Conservation (phyloP, 2,888 invertebrate genomes). For the Cylloceria caligata region DNA sequence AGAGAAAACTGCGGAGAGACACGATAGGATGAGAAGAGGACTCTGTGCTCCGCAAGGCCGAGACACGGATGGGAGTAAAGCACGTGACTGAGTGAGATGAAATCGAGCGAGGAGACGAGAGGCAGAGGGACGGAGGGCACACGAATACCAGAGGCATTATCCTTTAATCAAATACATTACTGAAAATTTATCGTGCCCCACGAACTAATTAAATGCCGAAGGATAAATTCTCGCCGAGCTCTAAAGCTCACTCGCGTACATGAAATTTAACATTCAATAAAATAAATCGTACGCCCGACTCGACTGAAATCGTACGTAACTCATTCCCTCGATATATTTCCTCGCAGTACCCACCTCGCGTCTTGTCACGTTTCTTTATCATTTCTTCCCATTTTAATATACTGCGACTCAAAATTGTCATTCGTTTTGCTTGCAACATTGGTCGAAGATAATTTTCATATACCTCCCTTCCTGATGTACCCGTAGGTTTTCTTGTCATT, state of each 20-base stretch:
- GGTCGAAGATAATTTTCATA: not conserved
- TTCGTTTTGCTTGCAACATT: conserved; percentile 23
- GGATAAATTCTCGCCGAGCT: conserved; percentile 82
- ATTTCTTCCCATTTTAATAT: conserved; percentile 10
- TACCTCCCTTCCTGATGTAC: not conserved
- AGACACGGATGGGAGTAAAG: conserved; percentile 48
- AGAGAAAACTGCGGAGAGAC: conserved; percentile 57
- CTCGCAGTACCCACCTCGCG: conserved; percentile 38
- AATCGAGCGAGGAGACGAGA: conserved; percentile 68
- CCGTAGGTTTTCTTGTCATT: not conserved
- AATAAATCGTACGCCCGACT: conserved; percentile 79
- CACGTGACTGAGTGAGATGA: conserved; percentile 61
- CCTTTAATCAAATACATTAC: conserved; percentile 85
- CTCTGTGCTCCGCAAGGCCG: conserved; percentile 41
- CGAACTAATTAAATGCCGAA: conserved; percentile 84
- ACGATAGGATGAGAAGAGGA: conserved; percentile 53
- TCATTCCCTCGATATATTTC: conserved; percentile 67
- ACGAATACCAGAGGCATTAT: conserved; percentile 82
- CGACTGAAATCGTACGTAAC: conserved; percentile 73
- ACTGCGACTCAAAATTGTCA: conserved; percentile 18
- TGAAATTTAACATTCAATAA: conserved; percentile 83
- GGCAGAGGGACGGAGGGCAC: conserved; percentile 69
- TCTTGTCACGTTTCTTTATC: conserved; percentile 61
- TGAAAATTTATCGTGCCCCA: conserved; percentile 83
- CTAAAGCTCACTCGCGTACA: conserved; percentile 78